Percentiles rank a stretch among this genome's conserved stretches.
These are phyloP conservation scores for Glyptemys insculpta DNA, from an alignment of 2,797 vertebrate species.

Conservation along the genomic window DNA sequence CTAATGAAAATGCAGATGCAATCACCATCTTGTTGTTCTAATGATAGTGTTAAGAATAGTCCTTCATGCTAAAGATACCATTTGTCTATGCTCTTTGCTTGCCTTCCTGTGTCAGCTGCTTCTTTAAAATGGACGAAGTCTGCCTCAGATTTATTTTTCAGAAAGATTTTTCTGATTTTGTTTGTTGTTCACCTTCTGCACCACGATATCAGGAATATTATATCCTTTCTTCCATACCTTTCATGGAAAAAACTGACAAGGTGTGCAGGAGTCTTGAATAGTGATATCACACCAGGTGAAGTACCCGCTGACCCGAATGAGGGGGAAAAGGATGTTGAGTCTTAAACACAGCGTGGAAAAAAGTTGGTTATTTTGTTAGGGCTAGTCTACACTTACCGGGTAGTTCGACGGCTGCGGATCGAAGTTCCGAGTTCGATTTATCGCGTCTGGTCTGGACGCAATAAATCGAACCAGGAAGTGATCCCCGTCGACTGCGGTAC, in stretches of 20 bases:
- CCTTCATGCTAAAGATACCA: background rate
- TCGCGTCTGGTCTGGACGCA: no score
- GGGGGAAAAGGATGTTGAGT: background rate
- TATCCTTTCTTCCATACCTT: conserved; percentile 22
- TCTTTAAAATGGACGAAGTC: background rate
- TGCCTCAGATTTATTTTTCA: background rate
- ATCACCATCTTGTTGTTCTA: background rate
- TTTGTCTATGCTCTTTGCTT: background rate
- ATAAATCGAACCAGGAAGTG: no score
- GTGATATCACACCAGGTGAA: background rate
- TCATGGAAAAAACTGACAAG: conserved; percentile 22
- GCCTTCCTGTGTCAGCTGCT: background rate
- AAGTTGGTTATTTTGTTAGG: no score
- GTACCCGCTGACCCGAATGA: background rate
- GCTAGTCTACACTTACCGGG: no score
- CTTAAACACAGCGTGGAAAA: background rate
- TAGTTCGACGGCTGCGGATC: no score
- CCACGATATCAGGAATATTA: background rate
- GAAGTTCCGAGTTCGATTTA: no score
- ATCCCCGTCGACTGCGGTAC: no score
- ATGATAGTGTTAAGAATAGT: background rate
- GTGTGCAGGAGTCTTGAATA: background rate
- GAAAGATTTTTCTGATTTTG: background rate
- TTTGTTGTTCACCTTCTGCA: background rate
- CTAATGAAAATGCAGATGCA: background rate